Percentiles rank a stretch among this genome's conserved stretches.
Evolutionary conservation across 1,140 invertebrate species (phyloP).

Genomic region (Trissolcus basalis): DNA sequence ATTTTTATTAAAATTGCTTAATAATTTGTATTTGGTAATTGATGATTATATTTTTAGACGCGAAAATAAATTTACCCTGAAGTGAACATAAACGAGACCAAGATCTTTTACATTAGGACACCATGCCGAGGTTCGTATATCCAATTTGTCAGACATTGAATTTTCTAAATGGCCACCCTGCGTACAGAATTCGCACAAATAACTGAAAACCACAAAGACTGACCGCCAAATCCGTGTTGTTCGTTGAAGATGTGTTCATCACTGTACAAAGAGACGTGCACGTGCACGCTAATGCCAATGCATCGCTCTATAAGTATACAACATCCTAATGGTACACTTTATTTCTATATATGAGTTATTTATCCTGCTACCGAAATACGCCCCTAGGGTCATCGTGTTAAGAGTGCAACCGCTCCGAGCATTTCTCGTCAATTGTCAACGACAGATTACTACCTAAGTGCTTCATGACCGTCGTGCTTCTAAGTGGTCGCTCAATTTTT

Average conservation of each 20-base stretch:
- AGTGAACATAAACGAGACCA: too few relatives aligned
- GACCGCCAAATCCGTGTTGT: slow-evolving; percentile 53
- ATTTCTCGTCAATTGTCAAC: slow-evolving; percentile 50
- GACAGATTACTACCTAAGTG: slow-evolving; percentile 65
- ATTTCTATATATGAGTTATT: slow-evolving; percentile 50
- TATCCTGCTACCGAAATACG: slow-evolving; percentile 51
- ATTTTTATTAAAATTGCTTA: too few relatives aligned
- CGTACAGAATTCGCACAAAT: slow-evolving; percentile 54
- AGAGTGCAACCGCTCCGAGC: slow-evolving; percentile 40
- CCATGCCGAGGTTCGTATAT: too few relatives aligned
- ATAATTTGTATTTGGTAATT: too few relatives aligned
- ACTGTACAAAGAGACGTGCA: slow-evolving; percentile 41
- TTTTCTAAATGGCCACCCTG: too few relatives aligned
- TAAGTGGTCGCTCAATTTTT: slow-evolving; percentile 64
- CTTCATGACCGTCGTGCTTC: slow-evolving; percentile 56
- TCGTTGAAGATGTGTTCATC: slow-evolving; percentile 5
- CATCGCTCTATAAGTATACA: slow-evolving; percentile 29
- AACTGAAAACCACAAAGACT: slow-evolving; percentile 62
- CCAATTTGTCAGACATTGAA: too few relatives aligned
- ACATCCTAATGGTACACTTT: slow-evolving; percentile 16
- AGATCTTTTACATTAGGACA: too few relatives aligned
- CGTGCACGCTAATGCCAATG: slow-evolving; percentile 39
- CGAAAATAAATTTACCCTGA: too few relatives aligned
- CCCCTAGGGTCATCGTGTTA: slow-evolving; percentile 48
- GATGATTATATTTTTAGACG: too few relatives aligned